Conservation (phyloP, 1,140 invertebrate species). For the Drosophila suzukii region DNA sequence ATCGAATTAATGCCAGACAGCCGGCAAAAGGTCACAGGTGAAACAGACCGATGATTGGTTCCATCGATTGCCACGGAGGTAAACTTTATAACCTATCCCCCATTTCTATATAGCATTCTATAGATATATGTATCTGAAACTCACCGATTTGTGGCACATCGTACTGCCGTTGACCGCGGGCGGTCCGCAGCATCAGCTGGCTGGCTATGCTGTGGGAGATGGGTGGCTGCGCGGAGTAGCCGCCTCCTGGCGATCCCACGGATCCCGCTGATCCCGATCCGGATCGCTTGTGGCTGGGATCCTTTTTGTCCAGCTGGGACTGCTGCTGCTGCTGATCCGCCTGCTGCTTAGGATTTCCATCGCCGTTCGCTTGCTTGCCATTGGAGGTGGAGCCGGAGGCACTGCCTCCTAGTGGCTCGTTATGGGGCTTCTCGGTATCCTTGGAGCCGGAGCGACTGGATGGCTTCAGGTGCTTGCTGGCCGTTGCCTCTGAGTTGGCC, state of each 20-base stretch:
- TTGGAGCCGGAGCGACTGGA: conserved; percentile 55
- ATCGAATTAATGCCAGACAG: conserved; percentile 17
- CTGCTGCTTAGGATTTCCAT: conserved; percentile 33
- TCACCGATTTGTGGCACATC: conserved; percentile 90
- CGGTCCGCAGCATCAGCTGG: conserved; percentile 88
- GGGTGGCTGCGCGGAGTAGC: conserved; percentile 55
- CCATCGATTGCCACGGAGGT: conserved; percentile 11
- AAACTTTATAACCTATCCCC: neutral
- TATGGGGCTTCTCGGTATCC: conserved; percentile 42
- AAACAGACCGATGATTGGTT: conserved; percentile 18
- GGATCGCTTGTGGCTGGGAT: conserved; percentile 78
- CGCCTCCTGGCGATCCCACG: conserved; percentile 24
- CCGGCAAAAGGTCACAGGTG: conserved; percentile 26
- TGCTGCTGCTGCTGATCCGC: conserved; percentile 42
- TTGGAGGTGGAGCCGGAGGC: neutral
- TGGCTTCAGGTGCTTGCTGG: conserved; percentile 65
- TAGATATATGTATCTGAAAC: conserved; percentile 67
- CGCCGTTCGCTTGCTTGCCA: conserved; percentile 9
- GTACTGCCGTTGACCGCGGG: conserved; percentile 88
- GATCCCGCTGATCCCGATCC: conserved; percentile 38
- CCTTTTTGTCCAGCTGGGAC: conserved; percentile 60
- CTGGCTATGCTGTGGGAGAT: conserved; percentile 85
- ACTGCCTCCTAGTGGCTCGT: conserved; percentile 18
- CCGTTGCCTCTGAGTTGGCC: conserved; percentile 68
- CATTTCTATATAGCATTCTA: neutral